phyloP scores from a whole-genome alignment of 2,113 vertebrate species.

The Oreotrochilus melanogaster region DNA sequence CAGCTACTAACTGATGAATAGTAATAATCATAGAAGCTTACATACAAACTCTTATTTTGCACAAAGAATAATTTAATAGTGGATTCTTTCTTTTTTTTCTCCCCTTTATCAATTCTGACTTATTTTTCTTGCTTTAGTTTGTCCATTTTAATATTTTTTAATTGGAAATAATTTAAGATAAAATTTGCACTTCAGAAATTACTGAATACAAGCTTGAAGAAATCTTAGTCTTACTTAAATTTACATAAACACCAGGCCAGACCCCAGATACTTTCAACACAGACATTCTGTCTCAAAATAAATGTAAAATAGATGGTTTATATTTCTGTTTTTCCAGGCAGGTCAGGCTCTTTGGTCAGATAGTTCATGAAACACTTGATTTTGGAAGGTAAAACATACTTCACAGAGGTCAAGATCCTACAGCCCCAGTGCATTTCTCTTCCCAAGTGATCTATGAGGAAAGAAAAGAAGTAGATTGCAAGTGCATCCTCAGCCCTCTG shows the following conservation, averaged over 20 bases:
- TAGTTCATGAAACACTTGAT: not conserved
- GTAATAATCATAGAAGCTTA: not conserved
- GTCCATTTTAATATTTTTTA: not conserved
- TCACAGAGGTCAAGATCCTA: not conserved
- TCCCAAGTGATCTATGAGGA: fast-evolving
- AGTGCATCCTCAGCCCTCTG: not conserved
- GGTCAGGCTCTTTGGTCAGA: not conserved
- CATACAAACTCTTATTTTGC: not conserved
- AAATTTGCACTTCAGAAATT: not conserved
- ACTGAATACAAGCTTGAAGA: not conserved
- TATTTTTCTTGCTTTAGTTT: not conserved
- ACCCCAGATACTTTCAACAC: not conserved
- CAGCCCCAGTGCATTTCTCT: not conserved
- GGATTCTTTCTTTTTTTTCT: not conserved
- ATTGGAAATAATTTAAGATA: not conserved
- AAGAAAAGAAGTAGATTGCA: not conserved
- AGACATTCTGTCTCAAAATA: not conserved
- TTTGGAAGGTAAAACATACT: not conserved
- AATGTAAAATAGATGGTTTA: not conserved
- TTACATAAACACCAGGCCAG: not conserved
- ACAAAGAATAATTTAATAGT: not conserved
- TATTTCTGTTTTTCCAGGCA: not conserved
- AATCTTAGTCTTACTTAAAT: not conserved
- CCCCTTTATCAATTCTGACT: not conserved
- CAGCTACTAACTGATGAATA: not conserved